Conservation (phyloP, 1,140 invertebrate species). For the Glossosoma conforme region DNA sequence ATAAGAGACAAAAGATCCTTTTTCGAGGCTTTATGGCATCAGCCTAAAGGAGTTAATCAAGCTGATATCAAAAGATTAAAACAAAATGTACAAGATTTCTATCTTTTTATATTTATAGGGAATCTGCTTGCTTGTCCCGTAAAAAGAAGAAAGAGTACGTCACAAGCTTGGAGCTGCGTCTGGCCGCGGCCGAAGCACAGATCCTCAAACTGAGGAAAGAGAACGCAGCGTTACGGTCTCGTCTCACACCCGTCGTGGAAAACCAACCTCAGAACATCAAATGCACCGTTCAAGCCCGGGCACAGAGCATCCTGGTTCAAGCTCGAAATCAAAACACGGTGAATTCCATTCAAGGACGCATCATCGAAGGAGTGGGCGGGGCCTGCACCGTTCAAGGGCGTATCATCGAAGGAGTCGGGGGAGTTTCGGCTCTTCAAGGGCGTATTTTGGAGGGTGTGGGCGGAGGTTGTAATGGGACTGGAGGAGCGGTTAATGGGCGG, state of each 20-base stretch:
- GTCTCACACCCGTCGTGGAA: slow-evolving; percentile 3
- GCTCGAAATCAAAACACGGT: slow-evolving; percentile 1
- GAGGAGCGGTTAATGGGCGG: not conserved
- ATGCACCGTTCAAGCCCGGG: not conserved
- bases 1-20: too few relatives aligned
- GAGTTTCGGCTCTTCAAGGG: not conserved
- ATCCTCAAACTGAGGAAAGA: slow-evolving; percentile 66
- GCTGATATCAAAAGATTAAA: too few relatives aligned
- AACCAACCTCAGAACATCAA: not conserved
- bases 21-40: too few relatives aligned
- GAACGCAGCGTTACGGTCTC: slow-evolving; percentile 39
- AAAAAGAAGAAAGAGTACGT: slow-evolving; percentile 93
- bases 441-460: not conserved
- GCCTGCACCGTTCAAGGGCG: not conserved
- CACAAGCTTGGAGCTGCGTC: slow-evolving; percentile 65
- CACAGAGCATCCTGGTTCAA: not conserved
- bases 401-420: not conserved
- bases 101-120: slow-evolving; percentile 54
- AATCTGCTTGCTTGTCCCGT: slow-evolving; percentile 84
- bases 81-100: too few relatives aligned
- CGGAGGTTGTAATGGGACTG: not conserved
- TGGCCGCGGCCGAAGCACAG: slow-evolving; percentile 66
- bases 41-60: too few relatives aligned
- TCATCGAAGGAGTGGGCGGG: not conserved
- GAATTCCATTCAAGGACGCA: not conserved